Evolutionary conservation across 2,888 invertebrate species (phyloP).

Genomic region (Ophion obscuratus): DNA sequence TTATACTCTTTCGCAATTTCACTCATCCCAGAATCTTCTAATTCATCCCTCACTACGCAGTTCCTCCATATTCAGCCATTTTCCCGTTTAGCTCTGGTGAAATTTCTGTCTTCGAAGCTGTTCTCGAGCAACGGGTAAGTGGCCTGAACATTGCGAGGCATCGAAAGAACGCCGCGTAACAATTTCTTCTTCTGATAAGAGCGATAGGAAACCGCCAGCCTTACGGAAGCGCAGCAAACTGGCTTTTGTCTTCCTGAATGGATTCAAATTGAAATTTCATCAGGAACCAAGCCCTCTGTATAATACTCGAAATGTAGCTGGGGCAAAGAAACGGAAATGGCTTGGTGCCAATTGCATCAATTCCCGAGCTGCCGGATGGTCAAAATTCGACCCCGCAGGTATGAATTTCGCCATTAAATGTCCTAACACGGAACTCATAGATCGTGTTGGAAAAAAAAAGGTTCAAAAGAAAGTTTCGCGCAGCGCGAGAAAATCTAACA

Average conservation of each 20-base stretch:
- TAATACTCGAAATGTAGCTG: too few relatives aligned
- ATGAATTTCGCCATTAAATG: too few relatives aligned
- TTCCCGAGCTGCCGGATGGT: too few relatives aligned
- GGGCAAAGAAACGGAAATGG: too few relatives aligned
- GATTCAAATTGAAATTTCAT: neutral
- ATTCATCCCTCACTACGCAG: slow-evolving; percentile 21
- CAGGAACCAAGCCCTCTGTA: too few relatives aligned
- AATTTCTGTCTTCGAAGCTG: slow-evolving; percentile 19
- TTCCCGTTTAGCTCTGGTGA: slow-evolving; percentile 8
- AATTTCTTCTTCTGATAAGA: neutral
- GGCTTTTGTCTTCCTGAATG: neutral
- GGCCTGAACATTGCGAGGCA: neutral
- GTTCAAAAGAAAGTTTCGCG: too few relatives aligned
- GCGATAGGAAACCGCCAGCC: neutral
- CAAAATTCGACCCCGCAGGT: too few relatives aligned
- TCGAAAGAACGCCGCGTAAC: neutral
- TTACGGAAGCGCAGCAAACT: neutral
- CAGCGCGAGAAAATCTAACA: too few relatives aligned
- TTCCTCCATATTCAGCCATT: neutral
- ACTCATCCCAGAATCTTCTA: slow-evolving; percentile 39
- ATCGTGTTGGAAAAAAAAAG: too few relatives aligned
- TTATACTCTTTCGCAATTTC: slow-evolving; percentile 39
- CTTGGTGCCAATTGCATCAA: too few relatives aligned
- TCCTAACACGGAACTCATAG: too few relatives aligned
- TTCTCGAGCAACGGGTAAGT: neutral